These are phyloP conservation scores for Scaptomyza graminum DNA, from an alignment of 1,140 invertebrate species.

Conservation along the genomic window DNA sequence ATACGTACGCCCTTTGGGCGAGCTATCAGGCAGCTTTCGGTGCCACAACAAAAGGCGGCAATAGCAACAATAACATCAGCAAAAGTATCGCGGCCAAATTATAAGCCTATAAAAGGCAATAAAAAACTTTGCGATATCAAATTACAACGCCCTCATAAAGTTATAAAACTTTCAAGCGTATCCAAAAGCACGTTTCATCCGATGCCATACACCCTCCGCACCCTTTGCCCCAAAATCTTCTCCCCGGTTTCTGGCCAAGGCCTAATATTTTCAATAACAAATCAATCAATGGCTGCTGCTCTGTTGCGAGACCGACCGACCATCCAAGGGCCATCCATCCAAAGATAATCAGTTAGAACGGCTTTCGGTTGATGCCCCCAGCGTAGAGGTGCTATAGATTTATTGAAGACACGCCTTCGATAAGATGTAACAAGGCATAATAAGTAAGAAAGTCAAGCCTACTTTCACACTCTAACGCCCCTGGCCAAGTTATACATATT, in stretches of 20 bases:
- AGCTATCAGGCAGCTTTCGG: conserved; percentile 24
- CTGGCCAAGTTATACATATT: conserved; percentile 18
- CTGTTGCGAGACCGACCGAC: not conserved
- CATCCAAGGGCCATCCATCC: conserved; percentile 47
- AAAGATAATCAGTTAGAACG: conserved; percentile 73
- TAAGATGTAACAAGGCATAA: conserved; percentile 53
- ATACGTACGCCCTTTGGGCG: conserved; percentile 51
- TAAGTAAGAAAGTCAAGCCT: conserved; percentile 13
- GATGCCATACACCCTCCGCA: not conserved
- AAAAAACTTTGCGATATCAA: conserved; percentile 81
- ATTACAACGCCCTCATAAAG: conserved; percentile 80
- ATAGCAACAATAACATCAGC: conserved; percentile 37
- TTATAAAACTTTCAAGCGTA: conserved; percentile 81
- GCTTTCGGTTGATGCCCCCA: conserved; percentile 48
- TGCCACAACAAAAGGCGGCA: conserved; percentile 39
- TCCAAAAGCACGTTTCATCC: conserved; percentile 65
- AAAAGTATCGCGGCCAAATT: conserved; percentile 79
- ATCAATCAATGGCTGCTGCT: conserved; percentile 74
- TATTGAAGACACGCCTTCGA: conserved; percentile 79
- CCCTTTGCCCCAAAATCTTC: conserved; percentile 1
- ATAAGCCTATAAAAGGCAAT: conserved; percentile 82
- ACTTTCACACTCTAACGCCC: conserved; percentile 30
- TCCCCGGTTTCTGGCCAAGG: conserved; percentile 42
- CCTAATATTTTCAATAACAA: conserved; percentile 82
- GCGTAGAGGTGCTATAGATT: conserved; percentile 61